Percentiles rank a stretch among this genome's conserved stretches.
These are phyloP conservation scores for Danionella cerebrum DNA, from an alignment of 2,113 vertebrate species.

Conservation along the genomic window DNA sequence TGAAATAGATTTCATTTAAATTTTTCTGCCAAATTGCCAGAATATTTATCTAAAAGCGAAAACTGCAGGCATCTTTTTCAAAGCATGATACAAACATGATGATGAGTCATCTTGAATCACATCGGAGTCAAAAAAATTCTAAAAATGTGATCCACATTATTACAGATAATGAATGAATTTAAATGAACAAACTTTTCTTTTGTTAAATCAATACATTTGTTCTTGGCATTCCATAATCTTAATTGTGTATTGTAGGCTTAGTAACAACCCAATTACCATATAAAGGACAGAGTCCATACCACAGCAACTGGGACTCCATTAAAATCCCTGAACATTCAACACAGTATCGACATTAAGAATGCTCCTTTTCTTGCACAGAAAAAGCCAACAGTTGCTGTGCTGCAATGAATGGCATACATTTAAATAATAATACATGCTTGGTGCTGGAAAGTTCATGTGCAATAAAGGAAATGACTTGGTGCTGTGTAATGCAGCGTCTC, in stretches of 20 bases:
- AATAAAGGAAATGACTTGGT: slow-evolving; percentile 42
- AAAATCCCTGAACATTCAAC: background rate
- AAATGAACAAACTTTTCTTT: too few relatives aligned
- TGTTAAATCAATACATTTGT: too few relatives aligned
- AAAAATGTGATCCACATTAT: background rate
- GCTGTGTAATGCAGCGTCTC: slow-evolving; percentile 34
- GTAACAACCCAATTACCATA: too few relatives aligned
- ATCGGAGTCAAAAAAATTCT: background rate
- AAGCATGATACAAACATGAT: background rate
- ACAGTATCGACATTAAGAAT: background rate
- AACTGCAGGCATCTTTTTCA: background rate
- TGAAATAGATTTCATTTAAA: too few relatives aligned
- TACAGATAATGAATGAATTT: too few relatives aligned
- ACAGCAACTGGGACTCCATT: background rate
- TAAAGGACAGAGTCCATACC: too few relatives aligned
- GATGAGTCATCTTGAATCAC: background rate
- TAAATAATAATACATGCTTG: slow-evolving; percentile 44
- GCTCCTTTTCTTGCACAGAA: background rate
- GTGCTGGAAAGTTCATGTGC: slow-evolving; percentile 43
- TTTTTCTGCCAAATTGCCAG: too few relatives aligned
- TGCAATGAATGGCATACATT: slow-evolving; percentile 41
- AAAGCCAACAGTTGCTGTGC: background rate
- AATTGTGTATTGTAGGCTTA: too few relatives aligned
- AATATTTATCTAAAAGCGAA: too few relatives aligned
- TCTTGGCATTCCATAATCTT: too few relatives aligned